A percentile compares a stretch with the other conserved stretches of the same genome.
Evolutionary conservation across 2,113 vertebrate genomes (phyloP).

Genomic region (Cervus canadensis): DNA sequence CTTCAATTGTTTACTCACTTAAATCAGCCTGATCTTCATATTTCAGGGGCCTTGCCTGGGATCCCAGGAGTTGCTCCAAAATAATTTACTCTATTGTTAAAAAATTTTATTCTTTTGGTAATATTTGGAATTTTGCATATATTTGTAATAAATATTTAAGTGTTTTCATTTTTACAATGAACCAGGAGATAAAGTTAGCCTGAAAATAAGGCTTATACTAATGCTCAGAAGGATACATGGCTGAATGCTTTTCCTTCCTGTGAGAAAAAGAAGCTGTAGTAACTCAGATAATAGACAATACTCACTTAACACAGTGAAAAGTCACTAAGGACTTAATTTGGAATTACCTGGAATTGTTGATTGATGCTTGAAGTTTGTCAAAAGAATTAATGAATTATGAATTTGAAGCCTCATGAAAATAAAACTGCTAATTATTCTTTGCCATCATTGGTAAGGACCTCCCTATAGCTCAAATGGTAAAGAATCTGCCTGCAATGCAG

Average conservation of each 20-base stretch:
- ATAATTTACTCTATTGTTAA: not conserved
- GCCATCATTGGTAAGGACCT: not conserved
- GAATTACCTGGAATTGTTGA: not conserved
- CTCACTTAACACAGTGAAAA: not conserved
- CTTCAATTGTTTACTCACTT: not conserved
- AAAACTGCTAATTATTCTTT: not conserved
- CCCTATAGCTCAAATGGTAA: not conserved
- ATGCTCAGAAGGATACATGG: not conserved
- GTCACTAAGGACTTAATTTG: not conserved
- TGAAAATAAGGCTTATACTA: not conserved
- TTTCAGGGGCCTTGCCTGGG: not conserved
- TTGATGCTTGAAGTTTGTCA: not conserved
- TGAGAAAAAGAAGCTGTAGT: not conserved
- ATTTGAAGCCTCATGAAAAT: not conserved
- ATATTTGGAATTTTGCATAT: not conserved
- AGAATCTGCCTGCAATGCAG: not conserved
- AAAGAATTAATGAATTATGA: not conserved
- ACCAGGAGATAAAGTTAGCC: not conserved
- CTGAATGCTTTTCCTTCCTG: not conserved
- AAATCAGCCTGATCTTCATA: not conserved
- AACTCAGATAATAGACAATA: not conserved
- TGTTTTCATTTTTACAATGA: not conserved
- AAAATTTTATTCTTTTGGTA: not conserved
- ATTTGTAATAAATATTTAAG: not conserved
- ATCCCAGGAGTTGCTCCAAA: not conserved